Conservation (phyloP, 2,797 vertebrate species). For the Sebastes umbrosus region DNA sequence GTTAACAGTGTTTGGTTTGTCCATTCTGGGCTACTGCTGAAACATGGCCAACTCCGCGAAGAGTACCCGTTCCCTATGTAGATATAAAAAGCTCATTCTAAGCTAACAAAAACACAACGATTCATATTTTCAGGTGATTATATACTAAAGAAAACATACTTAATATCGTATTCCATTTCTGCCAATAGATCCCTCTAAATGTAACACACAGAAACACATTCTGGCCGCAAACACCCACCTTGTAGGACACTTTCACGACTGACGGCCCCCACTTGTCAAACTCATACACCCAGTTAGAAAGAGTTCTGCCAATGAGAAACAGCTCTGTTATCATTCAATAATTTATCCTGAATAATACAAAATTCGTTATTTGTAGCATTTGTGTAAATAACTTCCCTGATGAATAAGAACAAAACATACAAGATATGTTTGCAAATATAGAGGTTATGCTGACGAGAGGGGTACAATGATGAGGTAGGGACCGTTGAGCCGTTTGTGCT, state of each 20-base stretch:
- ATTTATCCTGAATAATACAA: neutral
- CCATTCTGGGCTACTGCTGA: too few relatives aligned
- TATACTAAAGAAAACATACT: too few relatives aligned
- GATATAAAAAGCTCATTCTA: too few relatives aligned
- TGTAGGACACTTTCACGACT: conserved; percentile 97
- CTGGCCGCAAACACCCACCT: conserved; percentile 76
- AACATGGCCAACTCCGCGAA: too few relatives aligned
- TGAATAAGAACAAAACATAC: neutral
- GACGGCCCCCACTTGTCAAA: conserved; percentile 98
- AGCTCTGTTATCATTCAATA: neutral
- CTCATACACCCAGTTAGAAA: conserved; percentile 98
- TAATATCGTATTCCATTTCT: too few relatives aligned
- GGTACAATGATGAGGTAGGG: conserved; percentile 98
- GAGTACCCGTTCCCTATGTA: too few relatives aligned
- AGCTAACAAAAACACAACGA: too few relatives aligned
- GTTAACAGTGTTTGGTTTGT: too few relatives aligned
- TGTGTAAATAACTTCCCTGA: neutral
- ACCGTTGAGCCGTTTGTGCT: conserved; percentile 94
- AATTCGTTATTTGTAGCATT: neutral
- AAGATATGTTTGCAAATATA: neutral
- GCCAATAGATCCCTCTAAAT: too few relatives aligned
- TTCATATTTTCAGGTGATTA: too few relatives aligned
- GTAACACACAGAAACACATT: neutral
- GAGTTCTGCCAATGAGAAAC: conserved; percentile 81
- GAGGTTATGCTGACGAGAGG: conserved; percentile 85